Evolutionary conservation across 2,797 vertebrate genomes (phyloP).

Genomic region (Nyctibius grandis): DNA sequence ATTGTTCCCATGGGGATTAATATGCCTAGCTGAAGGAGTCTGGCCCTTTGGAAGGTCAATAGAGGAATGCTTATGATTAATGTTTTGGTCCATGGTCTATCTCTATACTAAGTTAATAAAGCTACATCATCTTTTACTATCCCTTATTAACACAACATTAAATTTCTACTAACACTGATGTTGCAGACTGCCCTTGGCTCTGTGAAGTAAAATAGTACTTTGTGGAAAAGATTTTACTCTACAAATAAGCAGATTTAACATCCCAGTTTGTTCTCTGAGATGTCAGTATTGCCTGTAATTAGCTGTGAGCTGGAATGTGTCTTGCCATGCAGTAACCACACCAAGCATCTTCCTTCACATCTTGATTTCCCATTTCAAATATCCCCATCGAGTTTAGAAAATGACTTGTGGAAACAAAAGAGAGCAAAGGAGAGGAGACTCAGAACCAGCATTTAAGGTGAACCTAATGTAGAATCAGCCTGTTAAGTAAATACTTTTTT

Average conservation of each 20-base stretch:
- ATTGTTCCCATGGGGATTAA: constrained; percentile 33
- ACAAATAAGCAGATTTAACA: constrained; percentile 27
- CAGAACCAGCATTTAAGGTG: neutral
- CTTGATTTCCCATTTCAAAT: constrained; percentile 33
- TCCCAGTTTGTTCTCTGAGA: constrained; percentile 38
- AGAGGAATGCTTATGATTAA: constrained; percentile 46
- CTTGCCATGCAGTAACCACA: constrained; percentile 31
- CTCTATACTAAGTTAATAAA: constrained; percentile 20
- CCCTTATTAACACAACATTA: neutral
- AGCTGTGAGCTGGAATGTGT: constrained; percentile 30
- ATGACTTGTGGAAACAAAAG: neutral
- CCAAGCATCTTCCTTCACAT: constrained; percentile 26
- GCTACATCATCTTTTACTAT: neutral
- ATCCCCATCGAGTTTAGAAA: neutral
- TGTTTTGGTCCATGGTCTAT: constrained; percentile 33
- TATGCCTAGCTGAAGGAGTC: constrained; percentile 37
- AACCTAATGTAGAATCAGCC: neutral
- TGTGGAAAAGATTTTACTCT: constrained; percentile 20
- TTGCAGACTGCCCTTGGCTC: constrained; percentile 8
- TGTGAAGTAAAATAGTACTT: constrained; percentile 12
- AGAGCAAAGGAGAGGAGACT: neutral
- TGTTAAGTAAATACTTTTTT: neutral
- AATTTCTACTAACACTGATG: neutral
- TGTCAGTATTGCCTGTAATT: constrained; percentile 21
- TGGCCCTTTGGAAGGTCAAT: constrained; percentile 32